Evolutionary conservation across 2,797 vertebrate genomes (phyloP), one percentile per base, ranked within the genome.

Genomic region (Gymnoscopelus braueri): DNA sequence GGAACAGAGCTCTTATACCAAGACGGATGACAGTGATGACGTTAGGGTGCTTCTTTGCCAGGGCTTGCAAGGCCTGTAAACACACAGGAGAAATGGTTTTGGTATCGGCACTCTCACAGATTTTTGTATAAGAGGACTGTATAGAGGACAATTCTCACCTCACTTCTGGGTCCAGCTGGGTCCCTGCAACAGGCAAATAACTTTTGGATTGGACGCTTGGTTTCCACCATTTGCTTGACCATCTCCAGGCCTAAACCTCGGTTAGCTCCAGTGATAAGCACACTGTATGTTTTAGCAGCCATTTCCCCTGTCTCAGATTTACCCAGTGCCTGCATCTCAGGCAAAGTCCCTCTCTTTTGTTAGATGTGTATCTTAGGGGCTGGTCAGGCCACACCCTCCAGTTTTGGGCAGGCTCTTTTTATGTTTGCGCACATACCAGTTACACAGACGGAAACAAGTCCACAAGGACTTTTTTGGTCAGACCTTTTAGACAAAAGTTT

Each of bases 191-290:
- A 29, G 0, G 85, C 92, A 51, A 93, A 92, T 2, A 94, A 60
- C 67, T 75, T 82, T 32, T 69, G 3, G 0, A 87, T 68, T 5
- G 85, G 69, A 0, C 5, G 24, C 0, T 51, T 8, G 5, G 60
- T 13, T 23, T 71, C 77, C 50, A 87, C 49, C 11, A 92, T 58
- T 44, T 91, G 86, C 4, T 7, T 81, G 2, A 92, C 65, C 1
- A 91, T 23, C 35, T 91, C 91, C 81, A 92, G 75, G n/a, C 92
- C 91, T 0, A 92, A 19, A 0, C 91, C 90, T 0, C 83, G 49
- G 84, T 93, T 94, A 53, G 88, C 87, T n/a, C 90, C 92, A 0
- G 92, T 93, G 60, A 94, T 84, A 11, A 95, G 78, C 13, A 88
- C 15, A 1, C 55, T 86, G 56, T 52, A 60, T 3, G 29, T 11